Conservation (phyloP, 2,113 vertebrate species). For the Pterocles orientalis region DNA sequence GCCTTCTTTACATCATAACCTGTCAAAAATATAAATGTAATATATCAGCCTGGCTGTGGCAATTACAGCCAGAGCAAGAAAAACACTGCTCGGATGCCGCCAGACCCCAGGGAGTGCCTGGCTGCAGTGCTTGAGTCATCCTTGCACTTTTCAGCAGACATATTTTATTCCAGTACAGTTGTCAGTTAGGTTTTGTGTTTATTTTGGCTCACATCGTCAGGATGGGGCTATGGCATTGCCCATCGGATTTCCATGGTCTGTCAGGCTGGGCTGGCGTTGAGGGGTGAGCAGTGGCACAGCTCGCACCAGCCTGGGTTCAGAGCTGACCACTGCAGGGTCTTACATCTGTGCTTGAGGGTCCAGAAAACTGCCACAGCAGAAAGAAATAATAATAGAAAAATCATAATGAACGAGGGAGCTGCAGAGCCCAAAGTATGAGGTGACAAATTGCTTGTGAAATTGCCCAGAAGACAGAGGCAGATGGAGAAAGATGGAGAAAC, state of each 20-base stretch:
- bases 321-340: neutral
- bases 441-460: neutral
- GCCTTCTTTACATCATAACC: slow-evolving; percentile 21
- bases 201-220: neutral
- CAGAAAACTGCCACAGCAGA: neutral
- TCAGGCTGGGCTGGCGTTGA: neutral
- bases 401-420: rapidly evolving
- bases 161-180: neutral
- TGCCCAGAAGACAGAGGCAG: neutral
- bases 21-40: slow-evolving; percentile 4
- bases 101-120: neutral
- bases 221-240: neutral
- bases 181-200: neutral
- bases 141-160: neutral
- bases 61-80: neutral
- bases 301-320: neutral
- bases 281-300: neutral
- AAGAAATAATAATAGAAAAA: neutral
- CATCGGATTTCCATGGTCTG: neutral
- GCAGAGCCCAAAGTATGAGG: neutral
- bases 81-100: neutral
- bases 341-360: neutral
- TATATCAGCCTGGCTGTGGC: neutral
- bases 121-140: neutral
- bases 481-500: neutral